Base-by-base conservation (phyloP, 2,888 invertebrate genomes). In the Oasisia sp. region DNA sequence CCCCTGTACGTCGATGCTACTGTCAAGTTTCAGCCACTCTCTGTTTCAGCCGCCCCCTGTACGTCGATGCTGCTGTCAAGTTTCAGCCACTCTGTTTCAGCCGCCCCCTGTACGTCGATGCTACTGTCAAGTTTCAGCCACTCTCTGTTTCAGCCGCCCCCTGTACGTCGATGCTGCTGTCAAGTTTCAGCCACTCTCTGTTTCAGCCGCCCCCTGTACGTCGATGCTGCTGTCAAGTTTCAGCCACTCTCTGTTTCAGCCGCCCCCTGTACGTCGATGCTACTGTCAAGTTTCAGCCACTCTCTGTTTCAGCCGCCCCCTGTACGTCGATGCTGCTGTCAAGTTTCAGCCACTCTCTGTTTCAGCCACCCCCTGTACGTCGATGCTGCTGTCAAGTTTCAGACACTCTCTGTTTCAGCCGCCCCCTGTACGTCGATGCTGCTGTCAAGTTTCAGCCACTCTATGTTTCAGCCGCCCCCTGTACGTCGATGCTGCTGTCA, bases 141-240 rank as follows among this genome's bases (percentile, higher is more conserved):
- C 50, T 32, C 50, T 89, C 90, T 74, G 95, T 97, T 97, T 90
- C 96, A 98, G 98, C 97, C 95, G 97, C 97, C 94, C 97, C 97
- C 91, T 98, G 98, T 96, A 97, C 98, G 96, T 98, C 99, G 5
- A 98, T 99, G 98, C 95, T 99, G 92, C 97, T 99, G 7, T 98
- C 98, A n/a, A 98, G 98, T 56, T 99, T 99, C 96, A 99, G 99
- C 95, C 99, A 99, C 96, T 98, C 45, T 9, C 9, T 45, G 45
- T 45, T 45, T 90, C 96, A 98, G 98, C 97, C 95, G 97, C 97
- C 94, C 97, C 97, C 91, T 98, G 98, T 96, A 97, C 98, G 96
- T 98, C 99, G 5, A 98, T 99, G 98, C 95, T 99, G 92, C 97
- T 99, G 7, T 98, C 98, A n/a, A 98, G 98, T 56, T 99, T 99